Base-by-base conservation (phyloP, 1,140 invertebrate genomes). In the Scaptomyza montana region DNA sequence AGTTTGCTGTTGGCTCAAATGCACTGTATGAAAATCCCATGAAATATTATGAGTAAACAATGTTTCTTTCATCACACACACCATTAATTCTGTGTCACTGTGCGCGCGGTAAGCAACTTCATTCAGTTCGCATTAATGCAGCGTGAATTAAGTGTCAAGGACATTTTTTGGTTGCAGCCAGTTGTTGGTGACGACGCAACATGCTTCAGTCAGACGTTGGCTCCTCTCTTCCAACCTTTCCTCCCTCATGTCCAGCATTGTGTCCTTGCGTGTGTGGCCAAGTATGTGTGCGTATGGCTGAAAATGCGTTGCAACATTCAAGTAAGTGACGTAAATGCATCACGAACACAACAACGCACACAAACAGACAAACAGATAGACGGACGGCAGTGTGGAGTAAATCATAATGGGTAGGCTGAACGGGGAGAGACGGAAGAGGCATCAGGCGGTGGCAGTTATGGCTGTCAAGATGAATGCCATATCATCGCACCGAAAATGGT, bases 391-490 rank as follows among this genome's bases (percentile, higher is more conserved):
- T 7, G 30, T 33, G 30, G 30, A 70, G 72, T 80, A 81, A 74
- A 81, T 78, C 81, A 69, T 75, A 55, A 46, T 77, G 60, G 39
- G 45, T 16, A 21, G 50, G 25, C 43, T 47, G 30, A 33, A 28
- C 53, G 62, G 60, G 73, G 41, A 49, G 45, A 59, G 75, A 61
- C 62, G 59, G 46, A 13, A 30, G 69, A 45, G 45, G 55, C 80
- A 76, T 74, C 73, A 72, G 77, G 60, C 69, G 74, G 69, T 68
- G 77, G 70, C 85, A 89, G 85, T 90, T 89, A 89, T 89, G 89
- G 77, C 87, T 90, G 87, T 90, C 87, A 87, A 87, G 87, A 90
- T 90, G 87, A 90, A 90, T 90, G 82, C 77, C 79, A 80, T 90
- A 90, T 90, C 87, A 90, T 90, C 64, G 87, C 77, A 87, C 87